Evolutionary conservation across 2,888 invertebrate species (phyloP).

Genomic region (Didymodactylos carnosus): DNA sequence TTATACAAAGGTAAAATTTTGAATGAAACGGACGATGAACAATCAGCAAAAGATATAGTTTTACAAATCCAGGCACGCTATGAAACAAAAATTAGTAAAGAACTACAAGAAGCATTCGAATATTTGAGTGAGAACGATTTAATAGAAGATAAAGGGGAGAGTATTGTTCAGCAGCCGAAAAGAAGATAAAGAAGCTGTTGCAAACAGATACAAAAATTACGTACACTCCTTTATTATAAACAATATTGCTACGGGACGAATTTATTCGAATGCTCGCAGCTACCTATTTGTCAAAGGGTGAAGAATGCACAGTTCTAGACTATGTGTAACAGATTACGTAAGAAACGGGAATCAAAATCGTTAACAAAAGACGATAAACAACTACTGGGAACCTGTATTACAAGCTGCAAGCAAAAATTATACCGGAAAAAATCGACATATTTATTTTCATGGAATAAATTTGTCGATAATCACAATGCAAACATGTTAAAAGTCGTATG

Average conservation of each 20-base stretch:
- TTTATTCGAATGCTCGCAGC: conserved; percentile 10
- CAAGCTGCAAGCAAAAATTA: neutral
- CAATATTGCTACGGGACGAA: conserved; percentile 18
- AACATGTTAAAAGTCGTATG: neutral
- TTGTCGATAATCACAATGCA: neutral
- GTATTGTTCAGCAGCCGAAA: too few species aligned
- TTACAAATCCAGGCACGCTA: too few species aligned
- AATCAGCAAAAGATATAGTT: too few species aligned
- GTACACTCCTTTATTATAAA: too few species aligned
- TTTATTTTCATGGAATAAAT: neutral
- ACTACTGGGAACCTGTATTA: neutral
- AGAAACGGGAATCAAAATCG: neutral
- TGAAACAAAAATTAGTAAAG: too few species aligned
- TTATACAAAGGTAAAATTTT: too few species aligned
- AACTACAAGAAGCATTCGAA: too few species aligned
- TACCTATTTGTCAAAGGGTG: neutral
- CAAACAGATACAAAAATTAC: too few species aligned
- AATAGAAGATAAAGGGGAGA: too few species aligned
- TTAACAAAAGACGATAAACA: neutral
- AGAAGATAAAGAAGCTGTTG: too few species aligned
- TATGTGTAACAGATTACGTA: neutral
- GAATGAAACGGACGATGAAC: too few species aligned
- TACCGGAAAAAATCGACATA: neutral
- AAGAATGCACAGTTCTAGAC: neutral
- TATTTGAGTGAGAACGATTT: too few species aligned